Evolutionary conservation across 2,113 vertebrate genomes (phyloP).

Genomic region (Phoenicopterus ruber): DNA sequence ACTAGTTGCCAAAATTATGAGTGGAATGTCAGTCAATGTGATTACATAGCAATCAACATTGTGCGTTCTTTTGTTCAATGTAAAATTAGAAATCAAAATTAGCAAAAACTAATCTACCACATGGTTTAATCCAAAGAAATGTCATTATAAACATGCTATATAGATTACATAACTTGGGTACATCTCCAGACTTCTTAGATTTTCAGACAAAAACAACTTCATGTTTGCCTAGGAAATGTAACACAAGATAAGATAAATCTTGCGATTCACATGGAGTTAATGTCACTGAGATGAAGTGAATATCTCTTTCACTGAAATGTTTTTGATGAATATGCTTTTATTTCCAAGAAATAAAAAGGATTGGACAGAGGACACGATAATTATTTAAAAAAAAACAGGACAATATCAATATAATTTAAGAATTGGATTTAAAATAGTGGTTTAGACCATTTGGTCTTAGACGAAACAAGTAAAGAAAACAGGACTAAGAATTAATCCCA

Average conservation of each 20-base stretch:
- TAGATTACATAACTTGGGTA: background rate
- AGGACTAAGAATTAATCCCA: background rate
- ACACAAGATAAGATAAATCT: background rate
- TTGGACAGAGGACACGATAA: background rate
- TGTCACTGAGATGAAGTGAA: background rate
- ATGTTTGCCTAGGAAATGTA: background rate
- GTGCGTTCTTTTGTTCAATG: background rate
- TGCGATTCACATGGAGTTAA: background rate
- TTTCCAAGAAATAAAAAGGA: background rate
- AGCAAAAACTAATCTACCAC: background rate
- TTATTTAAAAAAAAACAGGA: background rate
- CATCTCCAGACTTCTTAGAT: background rate
- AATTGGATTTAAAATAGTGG: background rate
- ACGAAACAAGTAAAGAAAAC: background rate
- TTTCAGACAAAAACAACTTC: background rate
- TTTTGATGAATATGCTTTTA: background rate
- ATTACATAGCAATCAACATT: background rate
- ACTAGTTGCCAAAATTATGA: background rate
- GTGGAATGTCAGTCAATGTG: rapidly evolving
- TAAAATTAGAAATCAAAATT: background rate
- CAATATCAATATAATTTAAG: background rate
- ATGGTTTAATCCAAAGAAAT: background rate
- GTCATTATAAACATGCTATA: background rate
- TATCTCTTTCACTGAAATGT: background rate
- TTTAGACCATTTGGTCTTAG: background rate